A percentile compares a stretch with the other conserved stretches of the same genome.
These are phyloP conservation scores for Pharmacophagus antenor DNA, from an alignment of 2,888 invertebrate species.

Conservation along the genomic window DNA sequence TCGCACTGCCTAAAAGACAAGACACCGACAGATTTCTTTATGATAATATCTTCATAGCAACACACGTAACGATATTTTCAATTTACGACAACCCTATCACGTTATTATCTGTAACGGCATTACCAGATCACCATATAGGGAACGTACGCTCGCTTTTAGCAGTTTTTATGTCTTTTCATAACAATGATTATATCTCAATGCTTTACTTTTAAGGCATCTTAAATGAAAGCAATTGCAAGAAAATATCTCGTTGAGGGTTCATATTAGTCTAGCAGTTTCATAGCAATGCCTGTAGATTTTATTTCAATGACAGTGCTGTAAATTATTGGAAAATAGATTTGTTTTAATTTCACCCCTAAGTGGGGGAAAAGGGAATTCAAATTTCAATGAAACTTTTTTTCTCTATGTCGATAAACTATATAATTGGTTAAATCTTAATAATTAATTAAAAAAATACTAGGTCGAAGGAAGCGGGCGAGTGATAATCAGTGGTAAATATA, in stretches of 20 bases:
- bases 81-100: slow-evolving; percentile 5
- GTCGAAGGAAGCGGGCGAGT: too few relatives aligned
- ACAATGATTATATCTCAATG: slow-evolving; percentile 3
- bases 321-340: not conserved
- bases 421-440: too few relatives aligned
- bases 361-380: too few relatives aligned
- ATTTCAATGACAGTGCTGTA: not conserved
- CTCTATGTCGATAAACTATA: too few relatives aligned
- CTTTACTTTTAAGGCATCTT: slow-evolving; percentile 1
- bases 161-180: not conserved
- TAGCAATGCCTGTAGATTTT: not conserved
- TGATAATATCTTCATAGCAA: not conserved
- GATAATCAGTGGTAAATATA: too few relatives aligned
- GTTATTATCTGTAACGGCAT: slow-evolving; percentile 7
- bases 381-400: not conserved
- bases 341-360: not conserved
- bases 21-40: not conserved
- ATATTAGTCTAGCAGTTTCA: not conserved
- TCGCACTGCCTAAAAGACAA: not conserved
- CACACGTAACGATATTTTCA: not conserved
- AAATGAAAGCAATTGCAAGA: not conserved
- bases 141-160: slow-evolving; percentile 1
- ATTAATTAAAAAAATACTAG: too few relatives aligned
- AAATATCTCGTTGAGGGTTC: not conserved
- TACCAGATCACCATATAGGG: slow-evolving; percentile 3